Evolutionary conservation across 2,888 invertebrate genomes (phyloP), one percentile per base, ranked within the genome.

Genomic region (Girardia tigrina): DNA sequence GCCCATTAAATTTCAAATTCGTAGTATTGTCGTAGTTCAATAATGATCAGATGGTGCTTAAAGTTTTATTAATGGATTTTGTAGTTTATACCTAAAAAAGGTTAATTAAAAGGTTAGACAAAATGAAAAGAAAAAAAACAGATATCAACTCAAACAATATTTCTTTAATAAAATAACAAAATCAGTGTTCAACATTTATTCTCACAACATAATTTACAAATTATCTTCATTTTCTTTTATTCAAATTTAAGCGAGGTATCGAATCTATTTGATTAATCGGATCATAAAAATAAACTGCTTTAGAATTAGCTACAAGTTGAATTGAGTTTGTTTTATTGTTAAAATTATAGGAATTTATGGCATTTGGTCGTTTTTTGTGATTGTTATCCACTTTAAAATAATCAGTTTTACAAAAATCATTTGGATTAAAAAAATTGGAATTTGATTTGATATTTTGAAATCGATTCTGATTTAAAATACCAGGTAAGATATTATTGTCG

Each of bases 281-380:
- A 75, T 75, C 75, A 71, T 75, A 75, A 71, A 70, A 75, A 29
- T 75, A 75, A 26, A 75, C 75, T 4, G 75, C 23, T 28, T 70
- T 72, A 23, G 71, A 29, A 14, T 70, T 69, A 1, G 71, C 70
- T n/a, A 29, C 70, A 4, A 29, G 71, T 29, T 71, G 75, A 28
- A 75, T 69, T 20, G 56, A 56, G 23, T 56, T 56, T 4, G 56
- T 56, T 56, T 56, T 56, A n/a, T n/a, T n/a, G n/a, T 56, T 56
- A 4, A 56, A 56, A 56, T n/a, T 56, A n/a, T 8, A 56, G 6
- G 56, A 56, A 56, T n/a, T 56, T 4, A 56, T 12, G n/a, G 8
- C 56, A 16, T 4, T 4, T 20, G 56, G n/a, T 56, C 56, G 4
- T 56, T 56, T 56, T 16, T 56, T 56, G 8, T n/a, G 2, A 56